These are phyloP conservation scores for Pantherophis vulpinus DNA, from an alignment of 2,797 vertebrate genomes.

Conservation along the genomic window DNA sequence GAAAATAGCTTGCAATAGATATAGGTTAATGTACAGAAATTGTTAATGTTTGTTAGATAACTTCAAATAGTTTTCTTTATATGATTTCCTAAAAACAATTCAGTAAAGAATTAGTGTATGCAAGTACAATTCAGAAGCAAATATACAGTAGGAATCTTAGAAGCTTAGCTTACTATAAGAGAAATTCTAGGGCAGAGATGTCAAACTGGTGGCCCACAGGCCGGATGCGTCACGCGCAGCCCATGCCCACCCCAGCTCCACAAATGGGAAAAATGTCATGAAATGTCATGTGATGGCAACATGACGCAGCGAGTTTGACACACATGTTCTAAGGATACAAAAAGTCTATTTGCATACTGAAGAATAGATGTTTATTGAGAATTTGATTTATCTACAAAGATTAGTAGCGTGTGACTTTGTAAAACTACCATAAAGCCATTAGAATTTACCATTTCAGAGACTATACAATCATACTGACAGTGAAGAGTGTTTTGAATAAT, in stretches of 20 bases:
- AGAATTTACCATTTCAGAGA: background rate
- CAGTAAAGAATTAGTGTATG: slow-evolving; percentile 32
- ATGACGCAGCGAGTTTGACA: too few relatives aligned
- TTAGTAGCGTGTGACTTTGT: background rate
- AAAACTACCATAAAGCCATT: slow-evolving; percentile 25
- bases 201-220: too few relatives aligned
- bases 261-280: too few relatives aligned
- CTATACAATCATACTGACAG: background rate
- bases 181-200: background rate
- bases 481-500: background rate
- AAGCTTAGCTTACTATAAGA: slow-evolving; percentile 44
- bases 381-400: slow-evolving; percentile 15
- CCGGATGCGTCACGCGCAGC: too few relatives aligned
- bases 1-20: slow-evolving; percentile 42
- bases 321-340: background rate
- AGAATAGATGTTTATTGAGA: slow-evolving; percentile 28
- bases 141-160: slow-evolving; percentile 21
- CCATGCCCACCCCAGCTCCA: too few relatives aligned
- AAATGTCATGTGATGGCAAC: too few relatives aligned
- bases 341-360: slow-evolving; percentile 15
- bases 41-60: slow-evolving; percentile 31
- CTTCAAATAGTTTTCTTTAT: slow-evolving; percentile 15
- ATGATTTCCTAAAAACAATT: slow-evolving; percentile 44
- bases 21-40: slow-evolving; percentile 35
- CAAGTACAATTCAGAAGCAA: slow-evolving; percentile 38